Base-by-base conservation (phyloP, 2,113 vertebrate genomes). In the Siphamia tubifer region DNA sequence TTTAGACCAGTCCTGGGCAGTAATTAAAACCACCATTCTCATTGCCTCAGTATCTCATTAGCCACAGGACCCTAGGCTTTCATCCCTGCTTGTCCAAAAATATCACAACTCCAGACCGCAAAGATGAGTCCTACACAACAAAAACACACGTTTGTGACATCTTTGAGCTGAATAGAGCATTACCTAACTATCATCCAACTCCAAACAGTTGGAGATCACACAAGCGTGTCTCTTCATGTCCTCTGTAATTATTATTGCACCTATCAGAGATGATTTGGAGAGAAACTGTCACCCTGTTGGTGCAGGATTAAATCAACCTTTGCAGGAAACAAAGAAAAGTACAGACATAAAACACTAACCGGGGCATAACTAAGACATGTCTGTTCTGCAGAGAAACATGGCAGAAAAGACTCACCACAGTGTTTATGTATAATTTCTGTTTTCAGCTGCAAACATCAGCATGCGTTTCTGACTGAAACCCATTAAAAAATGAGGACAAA, bases 11-110 rank as follows among this genome's bases (percentile, higher is more conserved):
- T 94, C 82, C 93, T 93, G 94, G 82, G 91, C 91, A 95, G 95
- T 96, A 98, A 99, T 98, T 99, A 99, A 97, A 97, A 96, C 94
- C 94, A 92, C 92, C 94, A 93, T 93, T 92, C 96, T 95, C 91
- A 94, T 94, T 94, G 95, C 92, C 93, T 94, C 90, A 77, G 93
- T 94, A 93, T 96, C 96, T 97, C 96, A 97, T 98, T 99, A 98
- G 94, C 94, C 90, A 93, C 88, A 91, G 93, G 93, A 94, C 92
- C 92, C 89, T 71, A 66, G 86, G 92, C 94, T 96, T 98, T 97
- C 93, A 96, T 96, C 92, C 93, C 92, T 89, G 92, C 94, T 94
- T 94, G 93, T 95, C 94, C 93, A 92, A 93, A 95, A 94, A 94
- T 93, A 95, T 82, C 84, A 71, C 86, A 85, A 83, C 73, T 79